phyloP scores from a whole-genome alignment of 2,113 vertebrate species.

The Alethe diademata region DNA sequence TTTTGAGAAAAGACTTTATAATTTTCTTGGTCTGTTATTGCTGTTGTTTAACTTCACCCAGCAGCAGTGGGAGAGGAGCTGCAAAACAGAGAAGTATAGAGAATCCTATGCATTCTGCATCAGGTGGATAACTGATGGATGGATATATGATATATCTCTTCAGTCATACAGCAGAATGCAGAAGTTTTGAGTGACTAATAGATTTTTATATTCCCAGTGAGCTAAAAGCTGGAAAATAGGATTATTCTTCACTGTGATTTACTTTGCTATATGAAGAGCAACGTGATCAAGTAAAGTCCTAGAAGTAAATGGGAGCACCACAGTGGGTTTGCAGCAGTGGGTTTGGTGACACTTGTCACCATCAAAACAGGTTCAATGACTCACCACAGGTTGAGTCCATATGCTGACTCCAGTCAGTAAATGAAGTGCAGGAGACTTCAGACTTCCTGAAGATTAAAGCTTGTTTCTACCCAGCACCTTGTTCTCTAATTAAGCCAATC shows the following conservation, averaged over 20 bases:
- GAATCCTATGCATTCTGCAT: neutral
- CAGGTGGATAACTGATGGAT: neutral
- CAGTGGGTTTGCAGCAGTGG: neutral
- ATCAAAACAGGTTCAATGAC: neutral
- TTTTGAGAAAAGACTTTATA: neutral
- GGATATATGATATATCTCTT: neutral
- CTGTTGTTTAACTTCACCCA: neutral
- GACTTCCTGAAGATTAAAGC: neutral
- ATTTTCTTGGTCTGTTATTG: neutral
- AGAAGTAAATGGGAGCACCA: neutral
- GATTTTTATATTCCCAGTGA: neutral
- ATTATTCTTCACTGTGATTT: neutral
- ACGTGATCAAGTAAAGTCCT: neutral
- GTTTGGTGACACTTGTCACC: neutral
- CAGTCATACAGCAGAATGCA: neutral
- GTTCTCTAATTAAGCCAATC: neutral
- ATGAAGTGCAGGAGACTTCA: neutral
- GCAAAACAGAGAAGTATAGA: neutral
- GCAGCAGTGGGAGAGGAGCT: neutral
- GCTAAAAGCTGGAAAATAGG: neutral
- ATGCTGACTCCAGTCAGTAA: neutral
- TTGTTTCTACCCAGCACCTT: neutral
- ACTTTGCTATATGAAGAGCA: neutral
- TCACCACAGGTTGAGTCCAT: neutral
- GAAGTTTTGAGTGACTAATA: neutral